Evolutionary conservation across 2,797 vertebrate species (phyloP).

Genomic region (Leucoraja ocellata): DNA sequence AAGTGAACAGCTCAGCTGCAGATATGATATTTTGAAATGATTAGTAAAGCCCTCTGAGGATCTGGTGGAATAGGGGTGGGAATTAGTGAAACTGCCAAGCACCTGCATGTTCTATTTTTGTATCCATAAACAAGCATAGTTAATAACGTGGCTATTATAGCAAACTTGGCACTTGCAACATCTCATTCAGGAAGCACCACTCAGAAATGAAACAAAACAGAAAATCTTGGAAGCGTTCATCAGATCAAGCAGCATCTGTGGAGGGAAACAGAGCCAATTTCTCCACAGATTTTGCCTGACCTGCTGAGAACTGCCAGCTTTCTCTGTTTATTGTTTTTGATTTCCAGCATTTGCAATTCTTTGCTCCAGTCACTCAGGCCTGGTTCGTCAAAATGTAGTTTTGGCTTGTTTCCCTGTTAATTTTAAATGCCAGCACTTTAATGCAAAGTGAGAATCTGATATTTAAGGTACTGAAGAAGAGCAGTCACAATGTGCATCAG

Average conservation of each 20-base stretch:
- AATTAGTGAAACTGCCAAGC: neutral
- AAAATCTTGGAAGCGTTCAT: too few species aligned
- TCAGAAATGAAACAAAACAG: too few species aligned
- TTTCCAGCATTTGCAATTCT: too few species aligned
- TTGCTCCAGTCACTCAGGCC: too few species aligned
- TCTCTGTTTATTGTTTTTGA: too few species aligned
- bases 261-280: too few species aligned
- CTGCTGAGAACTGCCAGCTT: too few species aligned
- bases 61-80: neutral
- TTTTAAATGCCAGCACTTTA: neutral
- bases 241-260: too few species aligned
- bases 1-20: neutral
- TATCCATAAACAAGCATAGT: neutral
- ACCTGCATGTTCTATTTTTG: neutral
- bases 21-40: neutral
- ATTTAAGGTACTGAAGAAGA: neutral
- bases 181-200: neutral
- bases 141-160: neutral
- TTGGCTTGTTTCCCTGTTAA: neutral
- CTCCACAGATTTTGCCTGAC: too few species aligned
- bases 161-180: neutral
- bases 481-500: neutral
- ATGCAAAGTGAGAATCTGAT: neutral
- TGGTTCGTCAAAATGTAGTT: neutral
- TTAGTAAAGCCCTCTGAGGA: neutral